A percentile compares a stretch with the other conserved stretches of the same genome.
These are phyloP conservation scores for Anticlea derivata DNA, from an alignment of 2,888 invertebrate genomes.

Conservation along the genomic window DNA sequence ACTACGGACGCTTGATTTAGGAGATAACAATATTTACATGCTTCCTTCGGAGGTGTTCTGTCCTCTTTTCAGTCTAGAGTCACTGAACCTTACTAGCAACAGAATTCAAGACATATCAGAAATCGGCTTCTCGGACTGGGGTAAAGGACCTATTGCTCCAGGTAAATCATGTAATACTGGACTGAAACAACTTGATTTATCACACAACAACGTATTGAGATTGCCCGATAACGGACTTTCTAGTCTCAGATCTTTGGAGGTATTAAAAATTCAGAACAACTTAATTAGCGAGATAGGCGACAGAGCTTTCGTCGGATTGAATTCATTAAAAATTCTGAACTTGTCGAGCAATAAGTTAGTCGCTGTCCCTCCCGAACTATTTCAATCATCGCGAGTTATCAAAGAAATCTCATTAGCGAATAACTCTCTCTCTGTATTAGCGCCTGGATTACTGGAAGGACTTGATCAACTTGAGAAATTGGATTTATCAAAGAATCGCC, in stretches of 20 bases:
- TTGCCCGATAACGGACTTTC: slow-evolving; percentile 89
- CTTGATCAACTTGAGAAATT: slow-evolving; percentile 89
- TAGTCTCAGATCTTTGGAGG: slow-evolving; percentile 87
- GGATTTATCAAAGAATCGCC: slow-evolving; percentile 89
- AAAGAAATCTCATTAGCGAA: slow-evolving; percentile 89
- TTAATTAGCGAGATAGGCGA: slow-evolving; percentile 89
- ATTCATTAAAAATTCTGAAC: slow-evolving; percentile 88
- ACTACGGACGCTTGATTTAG: slow-evolving; percentile 87
- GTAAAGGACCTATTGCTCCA: slow-evolving; percentile 86
- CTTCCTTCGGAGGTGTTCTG: slow-evolving; percentile 89
- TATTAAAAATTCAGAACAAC: slow-evolving; percentile 90
- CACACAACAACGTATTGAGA: slow-evolving; percentile 87
- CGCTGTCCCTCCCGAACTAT: slow-evolving; percentile 90
- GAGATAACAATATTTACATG: slow-evolving; percentile 90
- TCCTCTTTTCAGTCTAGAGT: slow-evolving; percentile 86
- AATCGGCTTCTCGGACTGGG: slow-evolving; percentile 90
- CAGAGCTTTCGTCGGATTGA: slow-evolving; percentile 88
- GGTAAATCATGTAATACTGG: slow-evolving; percentile 88
- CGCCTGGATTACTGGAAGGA: slow-evolving; percentile 89
- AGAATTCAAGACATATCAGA: slow-evolving; percentile 90
- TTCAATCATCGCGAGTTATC: slow-evolving; percentile 88
- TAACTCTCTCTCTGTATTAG: slow-evolving; percentile 90
- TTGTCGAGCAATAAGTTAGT: slow-evolving; percentile 91
- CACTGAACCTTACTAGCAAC: slow-evolving; percentile 90
- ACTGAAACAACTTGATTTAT: slow-evolving; percentile 88